Base-by-base conservation (phyloP, 2,113 vertebrate species). In the Alces alces region DNA sequence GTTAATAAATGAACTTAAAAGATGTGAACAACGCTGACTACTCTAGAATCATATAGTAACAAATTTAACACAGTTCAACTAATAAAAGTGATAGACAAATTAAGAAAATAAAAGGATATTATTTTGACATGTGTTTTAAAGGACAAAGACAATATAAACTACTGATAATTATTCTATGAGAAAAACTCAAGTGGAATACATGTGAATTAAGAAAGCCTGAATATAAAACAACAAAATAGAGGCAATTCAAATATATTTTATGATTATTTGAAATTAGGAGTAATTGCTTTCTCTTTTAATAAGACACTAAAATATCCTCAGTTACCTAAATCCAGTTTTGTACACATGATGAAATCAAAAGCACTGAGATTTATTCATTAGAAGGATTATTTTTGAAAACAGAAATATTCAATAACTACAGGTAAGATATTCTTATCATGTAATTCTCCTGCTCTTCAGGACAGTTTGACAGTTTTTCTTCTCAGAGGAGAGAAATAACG, bases 51-150 rank as follows among this genome's bases (percentile, higher is more conserved):
- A 90, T 17, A 66, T 1, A 80, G 54, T 61, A 86, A 80, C 60
- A 89, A 80, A 64, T 57, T 54, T 52, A 95, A 85, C 57, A 90
- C 3, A 91, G 64, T 39, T 55, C 78, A 43, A 36, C 70, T 58
- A 92, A 84, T 61, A 58, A 89, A 89, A 76, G 36, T 61, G 21
- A 89, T n/a, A 52, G 27, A 66, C 5, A 58, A 86, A 76, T 89
- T 86, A 55, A 86, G 36, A 87, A 89, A 88, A 70, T 61, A 15
- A 86, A 96, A 89, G 8, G 27, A 60, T 11, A 43, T 28, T 80
- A 27, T 64, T 86, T 94, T 82, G 88, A 43, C 43, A 76, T 93
- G 1, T 85, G 85, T 33, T 79, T 89, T 92, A 95, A 97, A 94
- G 15, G 36, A 54, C 6, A 87, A 1, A 83, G 3, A 93, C 5